Evolutionary conservation across 2,113 vertebrate genomes (phyloP), one percentile per base, ranked within the genome.

Genomic region (Chaenogobius annularis): DNA sequence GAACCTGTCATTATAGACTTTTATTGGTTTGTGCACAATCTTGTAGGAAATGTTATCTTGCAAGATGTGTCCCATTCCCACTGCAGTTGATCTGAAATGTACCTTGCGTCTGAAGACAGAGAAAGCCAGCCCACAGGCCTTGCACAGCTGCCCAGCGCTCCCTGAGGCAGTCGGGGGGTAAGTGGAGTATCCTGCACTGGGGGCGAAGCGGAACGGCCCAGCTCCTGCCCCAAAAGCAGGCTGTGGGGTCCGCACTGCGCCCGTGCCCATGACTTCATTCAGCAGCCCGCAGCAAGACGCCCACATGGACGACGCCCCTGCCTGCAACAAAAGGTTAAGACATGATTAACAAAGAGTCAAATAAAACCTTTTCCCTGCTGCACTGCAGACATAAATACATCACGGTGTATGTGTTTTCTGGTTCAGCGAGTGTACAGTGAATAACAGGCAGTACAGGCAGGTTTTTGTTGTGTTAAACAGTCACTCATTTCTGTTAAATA

Each of bases 231-330:
- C 95, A 35, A 98, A 98, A 50, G 92, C 96, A 0, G 96, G 90
- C 87, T 96, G 98, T 89, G 96, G 97, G 7, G 96, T 94, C 63
- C 96, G 94, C 67, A 99, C 96, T 0, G 96, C 95, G 76, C 98
- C 98, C 0, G 96, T 97, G 13, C 98, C 98, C 95, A 99, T 99
- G 82, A 99, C 96, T 94, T 99, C 98, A 91, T 98, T 99, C 93
- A 99, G 92, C 90, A 99, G 68, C 40, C 98, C 98, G 46, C 97
- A 98, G 91, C 98, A 99, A 70, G 98, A 99, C 83, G 97, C 97
- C 98, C 98, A 99, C 98, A 99, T 97, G 88, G 98, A 98, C 56
- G 97, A 96, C 56, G 97, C 97, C 82, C 97, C 97, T 5, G 97
- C 97, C 98, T 99, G 74, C 52, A 70, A 23, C 78, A 10, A 74